Evolutionary conservation across 2,113 vertebrate species (phyloP).

Genomic region (Paracanthobrama guichenoti): DNA sequence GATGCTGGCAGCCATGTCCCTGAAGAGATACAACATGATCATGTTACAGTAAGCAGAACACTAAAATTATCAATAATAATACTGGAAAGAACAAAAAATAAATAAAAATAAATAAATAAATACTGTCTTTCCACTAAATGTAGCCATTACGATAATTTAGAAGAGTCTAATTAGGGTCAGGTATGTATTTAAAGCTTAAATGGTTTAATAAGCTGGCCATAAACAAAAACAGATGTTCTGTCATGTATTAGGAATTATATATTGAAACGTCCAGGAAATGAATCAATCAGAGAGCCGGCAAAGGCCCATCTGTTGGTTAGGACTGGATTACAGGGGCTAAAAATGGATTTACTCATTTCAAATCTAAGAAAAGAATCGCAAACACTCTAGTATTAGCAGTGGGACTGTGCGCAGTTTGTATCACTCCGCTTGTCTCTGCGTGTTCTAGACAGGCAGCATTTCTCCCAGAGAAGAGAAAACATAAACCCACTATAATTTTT

Average conservation of each 20-base stretch:
- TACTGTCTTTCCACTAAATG: neutral
- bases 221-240: constrained; percentile 59
- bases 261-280: constrained; percentile 50
- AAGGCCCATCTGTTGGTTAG: constrained; percentile 52
- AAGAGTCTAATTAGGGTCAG: constrained; percentile 53
- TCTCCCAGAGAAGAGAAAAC: no score
- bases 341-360: constrained; percentile 18
- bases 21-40: constrained; percentile 59
- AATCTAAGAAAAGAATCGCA: neutral
- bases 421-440: no score
- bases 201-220: constrained; percentile 48
- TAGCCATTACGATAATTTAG: constrained; percentile 47
- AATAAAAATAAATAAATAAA: constrained; percentile 19
- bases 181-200: constrained; percentile 55
- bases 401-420: no score
- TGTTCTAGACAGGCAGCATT: no score
- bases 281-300: constrained; percentile 41
- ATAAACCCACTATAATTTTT: no score
- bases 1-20: constrained; percentile 79
- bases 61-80: constrained; percentile 29
- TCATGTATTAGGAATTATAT: constrained; percentile 56
- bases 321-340: constrained; percentile 29
- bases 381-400: neutral
- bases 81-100: constrained; percentile 7
- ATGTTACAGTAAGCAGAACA: neutral